Base-by-base conservation (phyloP, 2,888 invertebrate species). In the Orthosia incerta region DNA sequence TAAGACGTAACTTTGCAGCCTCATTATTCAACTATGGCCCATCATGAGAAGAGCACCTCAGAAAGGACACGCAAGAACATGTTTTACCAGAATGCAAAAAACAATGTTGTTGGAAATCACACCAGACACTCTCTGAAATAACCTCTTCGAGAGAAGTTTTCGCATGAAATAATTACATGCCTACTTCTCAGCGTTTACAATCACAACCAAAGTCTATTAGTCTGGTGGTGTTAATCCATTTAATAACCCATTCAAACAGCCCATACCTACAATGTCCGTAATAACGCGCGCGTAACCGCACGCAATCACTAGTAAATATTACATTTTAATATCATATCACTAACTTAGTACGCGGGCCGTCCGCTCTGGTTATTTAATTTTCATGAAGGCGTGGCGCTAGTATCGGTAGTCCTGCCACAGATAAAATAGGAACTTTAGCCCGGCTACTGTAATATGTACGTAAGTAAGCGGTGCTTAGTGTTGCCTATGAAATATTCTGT, bases 341-440 rank as follows among this genome's bases (percentile, higher is more conserved):
- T 74, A 76, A 74, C 69, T 81, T 84, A 78, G 78, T 84, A 71
- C 78, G 76, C 73, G 74, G 63, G 68, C 67, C 74, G 78, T 78
- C 79, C 70, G 83, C 84, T 83, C 85, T 82, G 85, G 87, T 88
- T 87, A 89, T 88, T 89, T 85, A 83, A 89, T 87, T 88, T 84
- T 79, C 76, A 82, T 71, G 71, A 45, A 80, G 89, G 88, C 88
- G 88, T 83, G 88, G 83, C 85, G 72, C 83, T 83, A 77, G 82
- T 73, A 82, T 71, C 80, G 48, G 71, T 71, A 53, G 51, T 50
- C 62, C 26, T 26, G 63, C 75, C 74, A 74, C 81, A 85, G 81
- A 85, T 85, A 76, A 85, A 83, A 56, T 85, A 85, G 72, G 57
- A 63, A 74, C 71, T 83, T 82, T 78, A 78, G 75, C 57, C 46